phyloP scores from a whole-genome alignment of 2,797 vertebrate species.

The Neosalanx taihuensis region DNA sequence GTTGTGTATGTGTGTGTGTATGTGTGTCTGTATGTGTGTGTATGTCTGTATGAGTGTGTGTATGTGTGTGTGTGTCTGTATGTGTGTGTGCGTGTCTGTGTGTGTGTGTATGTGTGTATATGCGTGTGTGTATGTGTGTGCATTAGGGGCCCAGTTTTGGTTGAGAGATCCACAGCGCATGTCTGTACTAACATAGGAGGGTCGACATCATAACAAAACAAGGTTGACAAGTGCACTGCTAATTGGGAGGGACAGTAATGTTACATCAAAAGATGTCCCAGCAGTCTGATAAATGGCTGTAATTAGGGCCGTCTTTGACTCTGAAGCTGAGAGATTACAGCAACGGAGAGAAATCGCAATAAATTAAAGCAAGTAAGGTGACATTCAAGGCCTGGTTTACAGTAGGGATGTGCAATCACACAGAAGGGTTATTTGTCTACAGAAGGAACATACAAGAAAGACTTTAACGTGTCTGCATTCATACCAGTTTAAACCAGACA shows the following conservation, averaged over 20 bases:
- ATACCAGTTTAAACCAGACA: too few species aligned
- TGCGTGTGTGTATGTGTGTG: neutral
- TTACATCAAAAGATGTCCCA: constrained; percentile 87
- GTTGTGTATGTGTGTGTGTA: too few species aligned
- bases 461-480: too few species aligned
- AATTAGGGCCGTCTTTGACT: constrained; percentile 78
- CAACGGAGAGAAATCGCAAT: constrained; percentile 50
- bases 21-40: too few species aligned
- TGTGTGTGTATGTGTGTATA: too few species aligned
- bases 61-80: neutral
- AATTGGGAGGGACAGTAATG: constrained; percentile 80
- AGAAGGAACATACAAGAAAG: too few species aligned
- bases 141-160: neutral
- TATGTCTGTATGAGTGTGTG: neutral
- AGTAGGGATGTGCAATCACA: neutral
- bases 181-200: constrained; percentile 17
- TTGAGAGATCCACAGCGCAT: constrained; percentile 12
- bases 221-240: constrained; percentile 74
- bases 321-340: constrained; percentile 63
- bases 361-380: constrained; percentile 40
- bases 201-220: constrained; percentile 50
- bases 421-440: too few species aligned
- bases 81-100: too few species aligned
- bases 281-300: constrained; percentile 79
- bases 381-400: constrained; percentile 21